phyloP scores from a whole-genome alignment of 2,113 vertebrate genomes.

The Notarius lentiginosus region DNA sequence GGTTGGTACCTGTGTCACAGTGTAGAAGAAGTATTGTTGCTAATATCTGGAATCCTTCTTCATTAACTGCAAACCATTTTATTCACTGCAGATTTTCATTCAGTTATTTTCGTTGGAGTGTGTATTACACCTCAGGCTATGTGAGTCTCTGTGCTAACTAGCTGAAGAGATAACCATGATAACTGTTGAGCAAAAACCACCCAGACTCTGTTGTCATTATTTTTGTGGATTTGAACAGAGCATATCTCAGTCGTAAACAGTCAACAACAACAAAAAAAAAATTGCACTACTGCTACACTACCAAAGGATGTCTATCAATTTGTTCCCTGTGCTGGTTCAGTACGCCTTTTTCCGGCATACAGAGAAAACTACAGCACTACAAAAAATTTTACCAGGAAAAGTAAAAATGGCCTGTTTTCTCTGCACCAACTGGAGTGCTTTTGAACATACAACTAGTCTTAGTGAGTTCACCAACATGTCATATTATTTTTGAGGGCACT shows the following conservation, averaged over 20 bases:
- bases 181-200: background rate
- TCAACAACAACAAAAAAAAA: background rate
- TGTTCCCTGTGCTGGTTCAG: background rate
- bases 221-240: background rate
- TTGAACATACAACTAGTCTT: background rate
- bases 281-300: background rate
- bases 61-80: conserved; percentile 11
- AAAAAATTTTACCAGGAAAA: background rate
- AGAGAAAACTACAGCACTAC: background rate
- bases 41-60: background rate
- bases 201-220: conserved; percentile 1
- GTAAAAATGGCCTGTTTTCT: background rate
- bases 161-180: background rate
- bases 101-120: background rate
- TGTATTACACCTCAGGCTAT: background rate
- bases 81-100: conserved; percentile 6
- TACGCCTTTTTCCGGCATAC: background rate
- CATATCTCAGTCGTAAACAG: background rate
- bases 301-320: background rate
- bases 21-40: background rate
- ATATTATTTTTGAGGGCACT: background rate
- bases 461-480: background rate
- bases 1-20: background rate
- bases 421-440: no score
- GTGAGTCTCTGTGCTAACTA: background rate